Evolutionary conservation across 2,797 vertebrate genomes (phyloP).

Genomic region (Distichodus sexfasciatus): DNA sequence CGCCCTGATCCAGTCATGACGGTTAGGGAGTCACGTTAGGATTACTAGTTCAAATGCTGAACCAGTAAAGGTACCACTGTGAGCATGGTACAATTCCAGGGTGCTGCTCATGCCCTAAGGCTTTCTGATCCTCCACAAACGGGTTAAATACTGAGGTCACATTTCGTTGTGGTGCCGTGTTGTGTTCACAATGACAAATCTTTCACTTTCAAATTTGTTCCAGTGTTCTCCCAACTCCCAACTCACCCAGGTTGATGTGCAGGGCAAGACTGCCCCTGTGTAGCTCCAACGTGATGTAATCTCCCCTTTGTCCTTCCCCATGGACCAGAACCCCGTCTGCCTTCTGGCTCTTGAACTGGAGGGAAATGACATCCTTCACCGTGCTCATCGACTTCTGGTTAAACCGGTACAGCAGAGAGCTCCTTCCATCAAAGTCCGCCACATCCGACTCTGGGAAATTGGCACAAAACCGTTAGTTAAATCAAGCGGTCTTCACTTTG

Average conservation of each 20-base stretch:
- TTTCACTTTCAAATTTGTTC: not conserved
- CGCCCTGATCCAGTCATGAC: no score
- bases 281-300: slow-evolving; percentile 88
- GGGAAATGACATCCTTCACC: slow-evolving; percentile 84
- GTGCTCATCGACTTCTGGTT: slow-evolving; percentile 84
- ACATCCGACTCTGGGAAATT: slow-evolving; percentile 83
- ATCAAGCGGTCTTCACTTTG: no score
- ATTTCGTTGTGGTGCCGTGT: no score
- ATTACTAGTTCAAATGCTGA: no score
- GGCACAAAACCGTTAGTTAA: no score
- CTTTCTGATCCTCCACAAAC: no score
- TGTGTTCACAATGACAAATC: no score
- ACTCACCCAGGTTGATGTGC: slow-evolving; percentile 86
- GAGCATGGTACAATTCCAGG: no score
- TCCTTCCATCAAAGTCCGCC: slow-evolving; percentile 89
- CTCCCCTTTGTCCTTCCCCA: slow-evolving; percentile 86
- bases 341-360: slow-evolving; percentile 91
- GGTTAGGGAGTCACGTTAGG: no score
- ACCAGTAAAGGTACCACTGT: no score
- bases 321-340: slow-evolving; percentile 90
- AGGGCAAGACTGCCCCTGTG: slow-evolving; percentile 85
- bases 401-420: slow-evolving; percentile 88
- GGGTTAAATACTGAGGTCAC: no score
- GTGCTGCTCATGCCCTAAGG: no score
- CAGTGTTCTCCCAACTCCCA: not conserved